phyloP scores from a whole-genome alignment of 2,113 vertebrate species.

The Anas platyrhynchos region DNA sequence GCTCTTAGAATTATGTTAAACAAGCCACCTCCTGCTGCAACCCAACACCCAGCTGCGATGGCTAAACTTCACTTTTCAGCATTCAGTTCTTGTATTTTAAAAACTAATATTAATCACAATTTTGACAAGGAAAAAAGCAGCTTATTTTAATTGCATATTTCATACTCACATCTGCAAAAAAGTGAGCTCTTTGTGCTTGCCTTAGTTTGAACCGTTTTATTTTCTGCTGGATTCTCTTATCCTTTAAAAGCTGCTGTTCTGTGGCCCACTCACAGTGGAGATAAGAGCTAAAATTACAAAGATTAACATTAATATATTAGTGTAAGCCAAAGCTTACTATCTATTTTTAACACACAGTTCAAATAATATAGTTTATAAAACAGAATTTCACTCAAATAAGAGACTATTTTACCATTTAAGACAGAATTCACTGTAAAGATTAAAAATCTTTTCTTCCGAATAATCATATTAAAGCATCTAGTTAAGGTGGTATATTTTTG shows the following conservation, averaged over 20 bases:
- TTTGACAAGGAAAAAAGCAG: not conserved
- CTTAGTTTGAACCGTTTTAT: constrained; percentile 98
- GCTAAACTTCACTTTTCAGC: not conserved
- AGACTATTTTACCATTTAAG: not conserved
- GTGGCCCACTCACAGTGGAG: constrained; percentile 99
- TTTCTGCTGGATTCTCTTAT: constrained; percentile 99
- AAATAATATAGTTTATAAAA: not conserved
- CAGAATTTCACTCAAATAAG: not conserved
- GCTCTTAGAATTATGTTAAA: not conserved
- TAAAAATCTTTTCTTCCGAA: not conserved
- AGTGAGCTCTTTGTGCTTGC: constrained; percentile 97
- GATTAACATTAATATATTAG: constrained; percentile 31
- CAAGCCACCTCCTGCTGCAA: not conserved
- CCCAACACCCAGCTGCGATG: not conserved
- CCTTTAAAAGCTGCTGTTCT: constrained; percentile 94
- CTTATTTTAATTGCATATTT: not conserved
- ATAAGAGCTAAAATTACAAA: constrained; percentile 87
- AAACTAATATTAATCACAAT: not conserved
- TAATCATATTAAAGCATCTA: not conserved
- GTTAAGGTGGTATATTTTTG: not conserved
- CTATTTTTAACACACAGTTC: not conserved
- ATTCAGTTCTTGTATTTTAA: not conserved
- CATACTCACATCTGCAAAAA: constrained; percentile 96
- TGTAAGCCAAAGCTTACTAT: constrained; percentile 12
- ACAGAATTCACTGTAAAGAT: not conserved